Base-by-base conservation (phyloP, 2,797 vertebrate genomes). In the Macropodus opercularis region DNA sequence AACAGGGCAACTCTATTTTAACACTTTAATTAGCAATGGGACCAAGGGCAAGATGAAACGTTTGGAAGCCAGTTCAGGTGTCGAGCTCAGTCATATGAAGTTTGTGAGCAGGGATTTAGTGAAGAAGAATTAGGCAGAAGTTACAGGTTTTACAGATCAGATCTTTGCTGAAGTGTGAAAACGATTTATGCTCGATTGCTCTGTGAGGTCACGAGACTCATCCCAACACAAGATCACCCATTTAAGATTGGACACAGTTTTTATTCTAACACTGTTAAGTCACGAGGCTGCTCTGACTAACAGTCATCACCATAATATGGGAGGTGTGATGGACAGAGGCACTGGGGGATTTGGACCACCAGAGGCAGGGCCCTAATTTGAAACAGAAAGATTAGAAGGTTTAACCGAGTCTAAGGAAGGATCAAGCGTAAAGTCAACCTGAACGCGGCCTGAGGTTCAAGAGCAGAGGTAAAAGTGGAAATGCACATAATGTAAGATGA, bases 351-450 rank as follows among this genome's bases (percentile, higher is more conserved):
- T 74, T 70, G 72, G 85, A 89, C 85, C 84, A 87, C 85, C 84
- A 18, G 51, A 46, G 79, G 69, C 23, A 60, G 69, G 82, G 67
- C 86, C 51, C 43, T 75, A 69, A 65, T 75, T 52, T 10, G 78
- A 88, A 87, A 83, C 72, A 27, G 71, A 36, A 27, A 78, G 87
- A 90, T 91, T 87, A 86, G 35, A 70, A 85, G 85, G 89, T 90
- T 88, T 87, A 89, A 86, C 63, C 77, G 80, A 88, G 88, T 90
- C 89, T 85, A 90, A 79, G 77, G 78, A 86, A 81, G 86, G 79
- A 91, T 87, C 79, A 84, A 44, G 70, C 39, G 62, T 67, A 83
- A 87, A 32, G 7, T 66, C 53, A 64, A 64, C 71, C 71, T 61
- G 34, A 63, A 65, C 70, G 60, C 52, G 73, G 44, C 29, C 32